Conservation (phyloP, 23 tunicate species). For the Oikopleura dioica region DNA sequence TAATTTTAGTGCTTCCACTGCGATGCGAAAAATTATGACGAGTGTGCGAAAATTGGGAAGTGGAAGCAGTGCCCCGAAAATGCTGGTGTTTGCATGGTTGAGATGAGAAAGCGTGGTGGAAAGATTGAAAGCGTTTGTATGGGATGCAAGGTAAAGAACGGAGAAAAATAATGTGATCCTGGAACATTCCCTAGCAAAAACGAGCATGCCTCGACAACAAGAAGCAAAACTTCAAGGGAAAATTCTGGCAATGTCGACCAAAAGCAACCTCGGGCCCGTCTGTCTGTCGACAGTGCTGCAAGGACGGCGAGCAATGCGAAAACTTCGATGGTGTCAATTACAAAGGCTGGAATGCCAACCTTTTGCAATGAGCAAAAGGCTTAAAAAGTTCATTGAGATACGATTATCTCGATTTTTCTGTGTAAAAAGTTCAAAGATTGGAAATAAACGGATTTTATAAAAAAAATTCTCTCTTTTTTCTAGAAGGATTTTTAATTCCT, state of each 20-base stretch:
- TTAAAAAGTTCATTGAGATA: no score
- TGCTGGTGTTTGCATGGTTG: not conserved
- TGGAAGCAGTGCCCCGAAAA: not conserved
- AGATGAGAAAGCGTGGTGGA: not conserved
- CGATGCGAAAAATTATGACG: not conserved
- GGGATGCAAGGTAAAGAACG: no score
- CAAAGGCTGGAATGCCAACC: not conserved
- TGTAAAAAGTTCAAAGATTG: no score
- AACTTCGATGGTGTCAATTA: not conserved
- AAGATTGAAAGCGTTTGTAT: not conserved
- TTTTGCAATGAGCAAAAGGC: no score
- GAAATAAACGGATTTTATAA: no score
- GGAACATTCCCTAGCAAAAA: no score
- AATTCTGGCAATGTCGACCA: not conserved
- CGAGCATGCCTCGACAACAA: not conserved
- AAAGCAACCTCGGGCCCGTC: not conserved
- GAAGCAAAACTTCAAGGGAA: not conserved
- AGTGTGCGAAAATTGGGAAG: not conserved
- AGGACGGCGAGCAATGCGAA: not conserved
- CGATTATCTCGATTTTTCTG: no score
- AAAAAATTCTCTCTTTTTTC: no score
- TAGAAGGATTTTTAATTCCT: no score
- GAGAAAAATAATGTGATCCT: no score
- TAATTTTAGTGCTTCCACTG: not conserved
- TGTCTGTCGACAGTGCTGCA: not conserved